Evolutionary conservation across 2,888 invertebrate genomes (phyloP), one percentile per base, ranked within the genome.

Genomic region (Amphipoea oculea): DNA sequence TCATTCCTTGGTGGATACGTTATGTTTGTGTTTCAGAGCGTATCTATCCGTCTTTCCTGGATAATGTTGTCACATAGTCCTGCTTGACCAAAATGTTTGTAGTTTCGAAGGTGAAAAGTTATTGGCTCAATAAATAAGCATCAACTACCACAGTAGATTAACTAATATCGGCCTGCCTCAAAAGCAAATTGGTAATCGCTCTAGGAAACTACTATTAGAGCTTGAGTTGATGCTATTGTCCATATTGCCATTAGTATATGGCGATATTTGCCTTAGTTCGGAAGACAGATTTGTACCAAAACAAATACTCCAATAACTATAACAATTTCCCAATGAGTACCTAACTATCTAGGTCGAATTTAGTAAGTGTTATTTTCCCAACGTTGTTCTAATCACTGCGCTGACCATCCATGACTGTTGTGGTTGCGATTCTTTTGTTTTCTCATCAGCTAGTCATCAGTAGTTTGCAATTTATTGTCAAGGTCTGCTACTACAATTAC

Each of bases 331-430:
- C 76, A 87, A 81, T 67, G 66, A 65, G 65, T 83, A 40, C 40
- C 40, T 4, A 29, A 29, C 29, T 29, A 82, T 65, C 81, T 78
- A 79, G 83, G 85, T 86, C 74, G 73, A 66, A 78, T 86, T 88
- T 85, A 73, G 85, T 78, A 89, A 86, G 89, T 88, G 79, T 74
- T 78, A 81, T 85, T 89, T 87, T 88, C 85, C 76, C 81, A 89
- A 84, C 69, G 71, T 78, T 75, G 68, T 68, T 83, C 85, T 89
- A 85, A 89, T 86, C 77, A 85, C 42, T 81, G 62, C 68, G 69
- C 84, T 86, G 75, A 14, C 62, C 75, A 86, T 81, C 83, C 85
- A 82, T 88, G 79, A 88, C 86, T 84, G 69, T 75, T 70, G 73
- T 73, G 17, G 65, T 86, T 87, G 82, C 67, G 62, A 79, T 82